Evolutionary conservation across 2,888 invertebrate genomes (phyloP).

Genomic region (Hermaeophaga mercurialis): DNA sequence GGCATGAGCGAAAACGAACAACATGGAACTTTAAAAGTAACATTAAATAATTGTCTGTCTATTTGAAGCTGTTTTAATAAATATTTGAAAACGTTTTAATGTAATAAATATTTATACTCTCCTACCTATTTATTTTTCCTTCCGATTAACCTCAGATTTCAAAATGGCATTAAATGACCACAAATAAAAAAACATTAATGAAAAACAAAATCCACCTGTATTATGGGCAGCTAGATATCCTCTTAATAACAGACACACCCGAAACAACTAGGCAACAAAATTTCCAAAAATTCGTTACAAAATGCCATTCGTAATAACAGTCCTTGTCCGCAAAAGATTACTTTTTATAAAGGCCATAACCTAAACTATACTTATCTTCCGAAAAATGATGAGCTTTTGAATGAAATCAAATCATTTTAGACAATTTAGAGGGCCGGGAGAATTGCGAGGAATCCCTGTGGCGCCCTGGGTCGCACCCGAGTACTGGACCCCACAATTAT

Average conservation of each 20-base stretch:
- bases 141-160: too few species aligned
- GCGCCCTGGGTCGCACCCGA: slow-evolving; percentile 50
- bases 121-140: too few species aligned
- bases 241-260: slow-evolving; percentile 7
- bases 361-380: slow-evolving; percentile 32
- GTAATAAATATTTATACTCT: too few species aligned
- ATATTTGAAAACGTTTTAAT: too few species aligned
- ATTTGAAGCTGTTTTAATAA: too few species aligned
- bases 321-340: slow-evolving; percentile 29
- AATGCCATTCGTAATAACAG: slow-evolving; percentile 26
- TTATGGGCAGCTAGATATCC: background rate
- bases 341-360: slow-evolving; percentile 31
- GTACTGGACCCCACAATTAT: slow-evolving; percentile 48
- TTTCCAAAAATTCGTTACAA: slow-evolving; percentile 20
- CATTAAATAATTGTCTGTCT: too few species aligned
- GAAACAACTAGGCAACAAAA: slow-evolving; percentile 14
- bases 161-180: too few species aligned
- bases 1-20: too few species aligned
- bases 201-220: background rate
- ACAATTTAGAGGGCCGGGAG: slow-evolving; percentile 30
- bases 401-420: slow-evolving; percentile 36
- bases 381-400: slow-evolving; percentile 34
- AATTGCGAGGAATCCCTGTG: slow-evolving; percentile 40
- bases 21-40: too few species aligned
- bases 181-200: background rate